A percentile compares a stretch with the other conserved stretches of the same genome.
These are phyloP conservation scores for Leptinotarsa texana DNA, from an alignment of 1,140 invertebrate genomes.

Conservation along the genomic window DNA sequence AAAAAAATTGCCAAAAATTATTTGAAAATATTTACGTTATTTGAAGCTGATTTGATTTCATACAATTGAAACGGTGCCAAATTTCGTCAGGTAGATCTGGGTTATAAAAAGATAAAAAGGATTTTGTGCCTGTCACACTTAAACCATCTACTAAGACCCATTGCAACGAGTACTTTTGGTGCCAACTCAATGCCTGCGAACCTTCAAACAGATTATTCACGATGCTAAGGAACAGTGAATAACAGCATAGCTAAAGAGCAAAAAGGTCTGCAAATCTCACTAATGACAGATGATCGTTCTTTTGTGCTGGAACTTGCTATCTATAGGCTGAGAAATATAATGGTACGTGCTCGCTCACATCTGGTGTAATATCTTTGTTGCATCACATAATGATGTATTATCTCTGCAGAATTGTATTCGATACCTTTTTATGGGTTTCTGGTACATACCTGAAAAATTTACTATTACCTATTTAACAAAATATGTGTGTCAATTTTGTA, in stretches of 20 bases:
- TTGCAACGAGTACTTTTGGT: background rate
- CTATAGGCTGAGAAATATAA: background rate
- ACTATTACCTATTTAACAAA: too few relatives aligned
- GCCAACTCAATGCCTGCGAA: background rate
- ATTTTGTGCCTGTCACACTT: too few relatives aligned
- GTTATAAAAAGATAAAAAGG: too few relatives aligned
- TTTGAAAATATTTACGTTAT: too few relatives aligned
- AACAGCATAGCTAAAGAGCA: background rate
- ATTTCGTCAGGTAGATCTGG: too few relatives aligned
- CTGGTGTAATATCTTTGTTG: background rate
- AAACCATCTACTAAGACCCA: background rate
- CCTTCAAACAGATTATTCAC: background rate
- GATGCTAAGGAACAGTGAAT: background rate
- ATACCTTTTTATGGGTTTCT: too few relatives aligned
- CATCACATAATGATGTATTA: background rate
- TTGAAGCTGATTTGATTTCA: too few relatives aligned
- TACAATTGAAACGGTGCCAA: too few relatives aligned
- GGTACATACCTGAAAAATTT: too few relatives aligned
- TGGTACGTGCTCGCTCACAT: conserved; percentile 4
- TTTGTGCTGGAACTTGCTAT: background rate
- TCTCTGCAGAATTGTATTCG: background rate
- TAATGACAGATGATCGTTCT: conserved; percentile 1
- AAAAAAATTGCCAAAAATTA: too few relatives aligned
- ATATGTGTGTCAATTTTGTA: too few relatives aligned
- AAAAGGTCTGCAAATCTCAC: conserved; percentile 4